Evolutionary conservation across 1,140 invertebrate species (phyloP).

Genomic region (Lysiphlebus fabarum): DNA sequence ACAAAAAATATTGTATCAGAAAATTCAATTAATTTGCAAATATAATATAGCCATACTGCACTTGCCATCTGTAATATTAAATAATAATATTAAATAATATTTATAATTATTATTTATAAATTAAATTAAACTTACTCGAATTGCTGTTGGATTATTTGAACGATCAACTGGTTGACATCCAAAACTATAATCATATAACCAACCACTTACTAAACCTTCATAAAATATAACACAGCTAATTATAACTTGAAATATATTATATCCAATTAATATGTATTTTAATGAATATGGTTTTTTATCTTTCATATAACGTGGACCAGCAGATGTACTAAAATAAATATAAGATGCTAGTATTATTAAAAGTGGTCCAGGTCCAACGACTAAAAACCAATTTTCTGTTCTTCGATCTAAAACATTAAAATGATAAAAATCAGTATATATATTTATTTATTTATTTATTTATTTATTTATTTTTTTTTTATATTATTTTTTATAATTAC

Average conservation of each 20-base stretch:
- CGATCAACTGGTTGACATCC: slow-evolving; percentile 83
- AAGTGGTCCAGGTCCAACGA: slow-evolving; percentile 75
- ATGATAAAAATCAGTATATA: not conserved
- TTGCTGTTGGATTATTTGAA: slow-evolving; percentile 66
- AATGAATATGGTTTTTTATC: slow-evolving; percentile 79
- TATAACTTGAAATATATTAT: slow-evolving; percentile 77
- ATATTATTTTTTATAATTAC: slow-evolving; percentile 30
- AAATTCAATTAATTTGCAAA: slow-evolving; percentile 63
- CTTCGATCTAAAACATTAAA: slow-evolving; percentile 68
- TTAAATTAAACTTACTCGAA: slow-evolving; percentile 63
- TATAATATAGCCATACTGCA: slow-evolving; percentile 53
- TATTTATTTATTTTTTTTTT: not conserved
- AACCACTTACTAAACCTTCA: slow-evolving; percentile 65
- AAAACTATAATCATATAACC: slow-evolving; percentile 72
- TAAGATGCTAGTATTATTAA: slow-evolving; percentile 71
- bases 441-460: not conserved
- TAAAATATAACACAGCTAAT: slow-evolving; percentile 70
- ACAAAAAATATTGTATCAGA: slow-evolving; percentile 80
- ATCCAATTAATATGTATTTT: slow-evolving; percentile 71
- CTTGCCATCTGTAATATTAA: slow-evolving; percentile 46
- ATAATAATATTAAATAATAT: not conserved
- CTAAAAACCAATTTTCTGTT: slow-evolving; percentile 81
- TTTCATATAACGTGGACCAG: slow-evolving; percentile 80
- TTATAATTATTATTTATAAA: not conserved
- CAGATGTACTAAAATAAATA: slow-evolving; percentile 70